phyloP scores from a whole-genome alignment of 2,113 vertebrate species.

The Piaya cayana region DNA sequence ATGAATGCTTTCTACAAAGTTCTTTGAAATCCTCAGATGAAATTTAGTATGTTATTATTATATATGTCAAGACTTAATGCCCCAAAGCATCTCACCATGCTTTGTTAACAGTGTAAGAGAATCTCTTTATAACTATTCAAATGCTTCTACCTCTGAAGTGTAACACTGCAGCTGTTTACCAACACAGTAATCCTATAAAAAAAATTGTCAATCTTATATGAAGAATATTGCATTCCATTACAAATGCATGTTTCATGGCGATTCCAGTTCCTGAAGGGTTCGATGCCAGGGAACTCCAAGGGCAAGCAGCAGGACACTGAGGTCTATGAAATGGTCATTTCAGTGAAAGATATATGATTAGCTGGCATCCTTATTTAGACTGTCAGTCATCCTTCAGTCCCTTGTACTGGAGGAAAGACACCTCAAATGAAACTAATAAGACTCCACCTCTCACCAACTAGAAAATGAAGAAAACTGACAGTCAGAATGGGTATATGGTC shows the following conservation, averaged over 20 bases:
- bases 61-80: not conserved
- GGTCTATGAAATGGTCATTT: not conserved
- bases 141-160: not conserved
- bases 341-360: not conserved
- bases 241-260: not conserved
- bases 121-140: slow-evolving; percentile 6
- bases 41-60: not conserved
- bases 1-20: not conserved
- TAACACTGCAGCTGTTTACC: not conserved
- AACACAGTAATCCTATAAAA: not conserved
- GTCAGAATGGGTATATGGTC: not conserved
- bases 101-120: not conserved
- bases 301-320: not conserved
- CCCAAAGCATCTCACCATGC: not conserved
- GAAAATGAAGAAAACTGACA: not conserved
- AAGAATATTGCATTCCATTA: not conserved
- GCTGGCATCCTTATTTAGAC: not conserved
- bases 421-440: not conserved
- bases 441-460: not conserved
- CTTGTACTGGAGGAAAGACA: not conserved
- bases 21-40: not conserved
- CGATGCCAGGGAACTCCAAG: not conserved
- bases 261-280: not conserved
- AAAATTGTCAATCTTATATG: not conserved
- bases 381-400: not conserved